Evolutionary conservation across 2,113 vertebrate genomes (phyloP), one percentile per base, ranked within the genome.

Genomic region (Marcusenius ussheri): DNA sequence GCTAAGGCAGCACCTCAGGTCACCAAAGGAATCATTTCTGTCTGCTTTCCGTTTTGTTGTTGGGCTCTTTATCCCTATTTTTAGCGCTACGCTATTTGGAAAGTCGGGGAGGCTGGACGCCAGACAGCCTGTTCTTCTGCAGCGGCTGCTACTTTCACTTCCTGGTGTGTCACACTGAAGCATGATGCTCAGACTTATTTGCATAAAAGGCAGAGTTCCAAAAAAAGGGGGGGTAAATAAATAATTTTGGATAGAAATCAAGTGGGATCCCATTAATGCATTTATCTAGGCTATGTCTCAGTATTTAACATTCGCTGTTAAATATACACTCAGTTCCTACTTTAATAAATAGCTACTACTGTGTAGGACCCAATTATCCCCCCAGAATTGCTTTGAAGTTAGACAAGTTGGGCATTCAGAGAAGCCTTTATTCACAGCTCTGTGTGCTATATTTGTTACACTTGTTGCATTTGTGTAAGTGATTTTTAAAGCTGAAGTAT

Each of bases 121-220:
- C 89, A 50, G 62, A 19, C 31, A 24, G 17, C 49, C 45, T 24
- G 19, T 49, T 88, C 21, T 51, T 49, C 83, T 47, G 89, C 77
- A 47, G 11, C 46, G 51, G 5, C 46, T 39, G 62, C 19, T 80
- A 31, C 89, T 47, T 49, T 74, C 53, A 80, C 89, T 90, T 90
- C 89, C 89, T 90, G 89, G 27, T 90, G 51, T 90, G 89, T 80
- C 89, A 90, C 39, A 80, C 39, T 88, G 31, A 74, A 47, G 84
- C 47, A 90, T 66, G 85, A 87, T 90, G 85, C 89, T 90, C 62
- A n/a, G 8, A 47, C 85, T 90, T 85, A 90, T 90, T 90, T 90
- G 89, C 89, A 90, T 90, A 90, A 90, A 90, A 90, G 89, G 89
- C 84, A 90, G 89, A 90, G 85, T 53, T 90, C 89, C 84, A 80